These are phyloP conservation scores for Microdon myrmicae DNA, from an alignment of 2,888 invertebrate genomes.

Conservation along the genomic window DNA sequence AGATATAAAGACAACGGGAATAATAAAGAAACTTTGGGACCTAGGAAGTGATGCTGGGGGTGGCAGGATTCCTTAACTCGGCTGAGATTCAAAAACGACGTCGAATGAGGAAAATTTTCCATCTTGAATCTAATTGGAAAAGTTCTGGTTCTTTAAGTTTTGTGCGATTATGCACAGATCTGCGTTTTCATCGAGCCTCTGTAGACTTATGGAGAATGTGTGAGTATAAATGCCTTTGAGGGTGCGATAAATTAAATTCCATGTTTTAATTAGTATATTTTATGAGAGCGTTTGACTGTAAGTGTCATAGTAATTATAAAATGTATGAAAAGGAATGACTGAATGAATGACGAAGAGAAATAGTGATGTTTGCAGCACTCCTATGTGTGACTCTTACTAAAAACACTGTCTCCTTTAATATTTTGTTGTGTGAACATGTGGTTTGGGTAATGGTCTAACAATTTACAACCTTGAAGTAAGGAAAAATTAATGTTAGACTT, in stretches of 20 bases:
- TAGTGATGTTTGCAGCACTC: background rate
- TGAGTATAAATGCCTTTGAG: slow-evolving; percentile 9
- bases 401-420: slow-evolving; percentile 13
- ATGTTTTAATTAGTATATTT: slow-evolving; percentile 43
- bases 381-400: background rate
- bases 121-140: slow-evolving; percentile 52
- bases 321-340: background rate
- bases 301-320: slow-evolving; percentile 11
- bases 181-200: slow-evolving; percentile 17
- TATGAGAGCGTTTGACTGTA: slow-evolving; percentile 19
- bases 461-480: no score
- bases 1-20: slow-evolving; percentile 39
- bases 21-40: slow-evolving; percentile 18
- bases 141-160: slow-evolving; percentile 47
- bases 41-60: background rate
- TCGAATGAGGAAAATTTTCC: slow-evolving; percentile 37
- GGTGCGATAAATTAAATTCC: slow-evolving; percentile 41
- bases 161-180: slow-evolving; percentile 51
- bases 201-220: slow-evolving; percentile 1
- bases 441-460: no score
- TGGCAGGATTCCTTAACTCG: slow-evolving; percentile 15
- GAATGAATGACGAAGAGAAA: background rate
- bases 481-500: no score
- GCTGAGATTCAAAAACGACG: slow-evolving; percentile 32
- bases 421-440: no score